These are phyloP conservation scores for Rafetus swinhoei DNA, from an alignment of 2,113 vertebrate genomes.

Conservation along the genomic window DNA sequence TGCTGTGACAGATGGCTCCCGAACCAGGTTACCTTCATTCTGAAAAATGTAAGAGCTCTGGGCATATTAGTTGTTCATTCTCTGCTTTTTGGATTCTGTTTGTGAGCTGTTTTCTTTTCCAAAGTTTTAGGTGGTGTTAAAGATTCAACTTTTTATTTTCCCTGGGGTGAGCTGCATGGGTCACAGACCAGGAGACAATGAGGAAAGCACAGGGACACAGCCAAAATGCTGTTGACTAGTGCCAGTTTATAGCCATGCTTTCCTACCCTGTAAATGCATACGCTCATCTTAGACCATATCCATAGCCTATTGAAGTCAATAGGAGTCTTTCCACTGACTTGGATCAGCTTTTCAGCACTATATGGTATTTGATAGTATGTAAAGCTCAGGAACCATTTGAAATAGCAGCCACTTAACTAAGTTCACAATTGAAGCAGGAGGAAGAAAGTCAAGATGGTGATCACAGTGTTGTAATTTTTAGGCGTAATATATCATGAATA, in stretches of 20 bases:
- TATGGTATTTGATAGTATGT: neutral
- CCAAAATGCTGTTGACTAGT: neutral
- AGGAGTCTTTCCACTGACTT: neutral
- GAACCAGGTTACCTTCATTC: neutral
- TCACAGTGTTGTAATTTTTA: constrained; percentile 2
- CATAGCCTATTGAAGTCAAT: neutral
- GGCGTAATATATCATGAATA: neutral
- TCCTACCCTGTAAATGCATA: neutral
- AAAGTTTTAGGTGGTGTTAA: neutral
- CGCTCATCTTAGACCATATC: neutral
- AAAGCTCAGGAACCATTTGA: neutral
- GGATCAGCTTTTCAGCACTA: constrained; percentile 1
- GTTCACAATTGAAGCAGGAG: constrained; percentile 14
- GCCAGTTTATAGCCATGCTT: neutral
- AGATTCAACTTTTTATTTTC: neutral
- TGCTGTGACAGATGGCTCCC: neutral
- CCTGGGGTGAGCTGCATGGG: neutral
- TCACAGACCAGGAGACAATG: neutral
- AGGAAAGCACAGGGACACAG: neutral
- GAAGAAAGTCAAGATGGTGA: constrained; percentile 1
- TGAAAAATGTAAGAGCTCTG: neutral
- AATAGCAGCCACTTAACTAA: constrained; percentile 12
- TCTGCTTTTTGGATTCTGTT: constrained; percentile 4
- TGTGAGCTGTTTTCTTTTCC: neutral
- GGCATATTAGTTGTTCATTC: neutral